Percentiles rank a stretch among this genome's conserved stretches.
phyloP scores from a whole-genome alignment of 2,888 invertebrate genomes.

The Chydorus sphaericus region DNA sequence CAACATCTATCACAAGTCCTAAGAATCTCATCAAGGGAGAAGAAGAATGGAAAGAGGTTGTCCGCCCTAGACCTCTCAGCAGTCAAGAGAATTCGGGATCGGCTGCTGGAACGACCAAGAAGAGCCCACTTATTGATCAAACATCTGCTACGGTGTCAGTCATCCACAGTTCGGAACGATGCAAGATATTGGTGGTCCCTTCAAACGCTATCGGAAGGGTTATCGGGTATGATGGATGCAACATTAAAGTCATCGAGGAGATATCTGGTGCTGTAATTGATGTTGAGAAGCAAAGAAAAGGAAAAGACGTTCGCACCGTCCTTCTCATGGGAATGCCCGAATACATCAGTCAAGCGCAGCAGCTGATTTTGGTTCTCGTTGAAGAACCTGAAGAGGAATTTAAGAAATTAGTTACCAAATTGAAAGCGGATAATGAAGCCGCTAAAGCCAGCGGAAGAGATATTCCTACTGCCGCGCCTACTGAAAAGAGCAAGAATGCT shows the following conservation, averaged over 20 bases:
- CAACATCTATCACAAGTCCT: conserved; percentile 34
- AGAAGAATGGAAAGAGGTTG: conserved; percentile 96
- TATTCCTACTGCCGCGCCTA: background rate
- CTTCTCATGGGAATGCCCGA: conserved; percentile 89
- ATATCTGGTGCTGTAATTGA: conserved; percentile 96
- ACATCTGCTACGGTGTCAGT: background rate
- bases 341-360: conserved; percentile 81
- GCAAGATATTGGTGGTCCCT: conserved; percentile 87
- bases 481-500: background rate
- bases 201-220: conserved; percentile 90
- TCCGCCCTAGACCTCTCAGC: conserved; percentile 24
- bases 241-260: conserved; percentile 93
- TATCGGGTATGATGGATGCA: conserved; percentile 91
- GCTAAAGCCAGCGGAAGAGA: conserved; percentile 17
- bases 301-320: conserved; percentile 79
- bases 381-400: conserved; percentile 92
- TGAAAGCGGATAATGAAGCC: conserved; percentile 26
- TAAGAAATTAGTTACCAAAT: conserved; percentile 58
- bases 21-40: conserved; percentile 54
- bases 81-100: background rate
- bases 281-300: conserved; percentile 80
- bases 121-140: background rate
- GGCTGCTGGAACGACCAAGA: background rate
- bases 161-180: conserved; percentile 20
- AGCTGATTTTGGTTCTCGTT: conserved; percentile 77